Base-by-base conservation (phyloP, 2,113 vertebrate genomes). In the Mystacornis crossleyi region DNA sequence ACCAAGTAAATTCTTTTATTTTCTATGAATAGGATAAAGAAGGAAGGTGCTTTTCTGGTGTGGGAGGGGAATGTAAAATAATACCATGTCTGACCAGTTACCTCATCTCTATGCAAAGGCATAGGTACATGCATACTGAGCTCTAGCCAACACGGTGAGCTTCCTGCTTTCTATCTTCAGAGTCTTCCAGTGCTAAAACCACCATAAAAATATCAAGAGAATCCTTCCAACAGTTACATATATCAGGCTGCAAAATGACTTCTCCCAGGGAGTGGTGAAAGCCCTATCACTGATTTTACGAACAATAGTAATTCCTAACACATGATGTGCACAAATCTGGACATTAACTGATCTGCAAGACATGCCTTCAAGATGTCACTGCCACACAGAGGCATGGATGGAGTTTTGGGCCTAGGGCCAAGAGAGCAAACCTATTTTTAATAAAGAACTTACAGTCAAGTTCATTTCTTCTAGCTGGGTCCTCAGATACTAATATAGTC, bases 221-320 rank as follows among this genome's bases (percentile, higher is more conserved):
- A 85, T 29, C 54, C 48, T 90, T 79, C 61, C 61, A 65, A 72
- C 45, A 54, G 42, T 90, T 73, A 66, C 62, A 85, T 86, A 43
- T 14, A 42, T 85, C 58, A 91, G 74, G 54, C 73, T 77, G 66
- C 51, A 79, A 72, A 88, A 87, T 45, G 2, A 65, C 50, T 58
- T 85, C 67, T 93, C 62, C 54, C 42, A 88, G 58, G 15, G 78
- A 89, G 73, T 25, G 78, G 48, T 82, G 91, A 93, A 95, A 96
- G 42, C 47, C 74, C 50, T 62, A n/a, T 83, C 33, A 62, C 6
- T 79, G 83, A 31, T 66, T 40, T 64, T 85, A 47, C 0, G 24
- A 93, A 80, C 74, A 93, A 72, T 1, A 82, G 67, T 66, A 88
- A 93, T 73, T 91, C 74, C 69, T 73, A 77, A 87, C 70, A 87